Base-by-base conservation (phyloP, 1,140 invertebrate genomes). In the Caenorhabditis tropicalis region DNA sequence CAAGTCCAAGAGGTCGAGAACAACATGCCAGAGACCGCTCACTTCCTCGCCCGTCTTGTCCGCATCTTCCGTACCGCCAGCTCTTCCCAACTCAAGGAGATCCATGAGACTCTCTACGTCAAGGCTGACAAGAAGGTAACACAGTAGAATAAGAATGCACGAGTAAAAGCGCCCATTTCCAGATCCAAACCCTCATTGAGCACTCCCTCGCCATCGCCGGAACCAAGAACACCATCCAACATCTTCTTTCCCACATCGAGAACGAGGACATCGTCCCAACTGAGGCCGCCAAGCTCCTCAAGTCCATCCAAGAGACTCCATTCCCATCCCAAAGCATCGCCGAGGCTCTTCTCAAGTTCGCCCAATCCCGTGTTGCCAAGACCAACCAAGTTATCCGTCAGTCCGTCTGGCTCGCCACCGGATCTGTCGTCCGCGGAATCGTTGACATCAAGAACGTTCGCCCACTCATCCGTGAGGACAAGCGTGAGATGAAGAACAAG, bases 391-490 rank as follows among this genome's bases (percentile, higher is more conserved):
- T 84, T 15, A 33, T 89, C 24, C 84, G 85, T 7, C 89, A 89
- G 79, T 33, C 81, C 33, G 88, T 80, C 83, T 90, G 88, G 87
- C 82, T 89, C 19, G 81, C 88, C 82, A 88, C 85, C 39, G 89
- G 89, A 51, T 53, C 87, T 12, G 43, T 90, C 58, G 85, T 89
- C 51, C 74, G 58, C 49, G 84, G 84, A 46, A 24, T 85, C 36
- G 81, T 87, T 43, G 39, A 84, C 31, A 82, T 86, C 65, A 85
- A 58, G 51, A 70, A 85, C 39, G 48, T 83, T 43, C 46, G 83
- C 27, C 43, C 29, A 81, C 70, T 79, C 51, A 15, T 80, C 33
- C 33, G 79, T 29, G 82, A 88, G 70, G 51, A 80, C 82, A 82
- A 39, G 24, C 79, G 39, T 43, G 79, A 83, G 21, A 83, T 87